These are phyloP conservation scores for Oreochromis grahami DNA, from an alignment of 2,797 vertebrate genomes.

Conservation along the genomic window DNA sequence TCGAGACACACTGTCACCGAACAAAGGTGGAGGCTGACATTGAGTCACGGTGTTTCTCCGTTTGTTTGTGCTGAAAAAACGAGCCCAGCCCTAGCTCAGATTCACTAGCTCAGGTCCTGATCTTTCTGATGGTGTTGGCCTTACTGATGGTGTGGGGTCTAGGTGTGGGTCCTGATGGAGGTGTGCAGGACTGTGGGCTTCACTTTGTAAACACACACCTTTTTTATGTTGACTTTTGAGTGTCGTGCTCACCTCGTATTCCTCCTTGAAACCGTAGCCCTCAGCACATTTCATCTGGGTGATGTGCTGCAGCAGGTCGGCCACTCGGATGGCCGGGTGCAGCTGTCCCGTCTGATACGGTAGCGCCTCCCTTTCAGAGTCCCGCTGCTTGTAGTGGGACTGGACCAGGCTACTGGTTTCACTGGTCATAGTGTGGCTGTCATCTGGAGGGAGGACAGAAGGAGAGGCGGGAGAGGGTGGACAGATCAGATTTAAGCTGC, in stretches of 20 bases:
- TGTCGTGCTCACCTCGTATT: conserved; percentile 86
- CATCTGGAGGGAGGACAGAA: conserved; percentile 73
- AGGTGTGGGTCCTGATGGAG: neutral
- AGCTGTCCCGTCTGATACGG: conserved; percentile 95
- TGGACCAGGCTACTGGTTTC: conserved; percentile 93
- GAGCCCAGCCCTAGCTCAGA: neutral
- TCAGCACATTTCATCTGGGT: conserved; percentile 98
- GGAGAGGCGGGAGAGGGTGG: neutral
- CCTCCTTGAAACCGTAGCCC: conserved; percentile 97
- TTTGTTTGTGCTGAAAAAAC: neutral
- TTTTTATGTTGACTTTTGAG: neutral
- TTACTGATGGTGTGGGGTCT: neutral
- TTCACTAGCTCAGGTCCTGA: neutral
- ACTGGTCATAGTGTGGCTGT: conserved; percentile 91
- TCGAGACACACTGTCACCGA: neutral
- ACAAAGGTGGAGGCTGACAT: neutral
- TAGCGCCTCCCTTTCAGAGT: conserved; percentile 78
- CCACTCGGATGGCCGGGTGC: conserved; percentile 94
- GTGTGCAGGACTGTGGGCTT: neutral
- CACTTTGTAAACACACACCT: neutral
- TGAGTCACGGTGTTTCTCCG: neutral
- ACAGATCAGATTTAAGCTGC: neutral
- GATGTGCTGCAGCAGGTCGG: conserved; percentile 96
- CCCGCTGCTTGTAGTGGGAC: conserved; percentile 90
- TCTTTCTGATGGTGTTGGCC: neutral